Evolutionary conservation across 2,113 vertebrate genomes (phyloP).

Genomic region (Alligator sinensis): DNA sequence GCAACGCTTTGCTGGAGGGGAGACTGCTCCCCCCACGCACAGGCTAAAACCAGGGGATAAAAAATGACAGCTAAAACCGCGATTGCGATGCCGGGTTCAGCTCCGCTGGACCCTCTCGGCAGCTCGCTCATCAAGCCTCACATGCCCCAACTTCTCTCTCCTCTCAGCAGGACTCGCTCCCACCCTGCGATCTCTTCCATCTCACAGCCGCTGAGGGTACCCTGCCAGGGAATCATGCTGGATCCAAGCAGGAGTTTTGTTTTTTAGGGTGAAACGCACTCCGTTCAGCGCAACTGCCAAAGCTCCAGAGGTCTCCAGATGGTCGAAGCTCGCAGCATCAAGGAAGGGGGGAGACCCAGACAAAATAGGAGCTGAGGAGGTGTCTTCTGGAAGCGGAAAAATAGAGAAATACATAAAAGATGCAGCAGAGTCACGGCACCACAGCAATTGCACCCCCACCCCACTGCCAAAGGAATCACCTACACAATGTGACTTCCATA

Average conservation of each 20-base stretch:
- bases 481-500: not conserved
- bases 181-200: not conserved
- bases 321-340: too few species aligned
- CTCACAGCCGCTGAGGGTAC: not conserved
- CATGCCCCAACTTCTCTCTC: not conserved
- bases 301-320: too few species aligned
- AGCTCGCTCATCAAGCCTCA: not conserved
- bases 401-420: not conserved
- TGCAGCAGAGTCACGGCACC: not conserved
- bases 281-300: too few species aligned
- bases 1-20: not conserved
- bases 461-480: not conserved
- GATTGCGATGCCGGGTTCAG: not conserved
- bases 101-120: not conserved
- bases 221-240: not conserved
- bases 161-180: not conserved
- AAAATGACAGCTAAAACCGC: not conserved
- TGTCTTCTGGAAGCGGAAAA: not conserved
- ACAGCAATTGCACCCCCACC: not conserved
- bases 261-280: too few species aligned
- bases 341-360: not conserved
- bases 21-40: not conserved
- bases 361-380: not conserved
- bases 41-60: not conserved
- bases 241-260: not conserved